A percentile compares a stretch with the other conserved stretches of the same genome.
phyloP scores from a whole-genome alignment of 2,797 vertebrate genomes.

The Gambelia wislizenii region DNA sequence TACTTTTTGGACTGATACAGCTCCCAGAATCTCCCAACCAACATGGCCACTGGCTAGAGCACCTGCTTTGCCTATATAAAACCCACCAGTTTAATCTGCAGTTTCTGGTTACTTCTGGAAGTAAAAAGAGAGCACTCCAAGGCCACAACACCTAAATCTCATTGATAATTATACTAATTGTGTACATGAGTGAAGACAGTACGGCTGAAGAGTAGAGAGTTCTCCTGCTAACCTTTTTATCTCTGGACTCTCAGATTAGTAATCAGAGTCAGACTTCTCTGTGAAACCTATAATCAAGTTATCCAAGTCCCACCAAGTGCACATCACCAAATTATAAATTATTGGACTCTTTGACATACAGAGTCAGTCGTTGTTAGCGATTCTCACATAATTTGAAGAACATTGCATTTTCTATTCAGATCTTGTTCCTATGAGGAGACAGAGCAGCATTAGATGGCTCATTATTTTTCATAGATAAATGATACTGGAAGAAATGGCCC shows the following conservation, averaged over 20 bases:
- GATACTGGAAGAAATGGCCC: not conserved
- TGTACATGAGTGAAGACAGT: not conserved
- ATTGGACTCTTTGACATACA: constrained; percentile 34
- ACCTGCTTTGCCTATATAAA: not conserved
- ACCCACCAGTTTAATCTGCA: not conserved
- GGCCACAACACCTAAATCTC: not conserved
- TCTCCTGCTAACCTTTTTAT: constrained; percentile 24
- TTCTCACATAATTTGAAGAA: constrained; percentile 23
- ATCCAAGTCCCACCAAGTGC: constrained; percentile 22
- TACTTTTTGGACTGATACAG: no score
- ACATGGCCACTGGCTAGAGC: no score
- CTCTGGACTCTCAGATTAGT: constrained; percentile 27
- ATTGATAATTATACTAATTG: constrained; percentile 44
- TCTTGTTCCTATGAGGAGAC: not conserved
- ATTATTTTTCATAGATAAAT: constrained; percentile 2
- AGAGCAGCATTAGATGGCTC: constrained; percentile 13
- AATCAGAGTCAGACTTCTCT: constrained; percentile 37
- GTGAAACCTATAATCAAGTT: constrained; percentile 41
- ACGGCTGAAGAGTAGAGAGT: not conserved
- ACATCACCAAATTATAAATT: constrained; percentile 31
- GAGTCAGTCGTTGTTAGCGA: not conserved
- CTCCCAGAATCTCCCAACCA: no score
- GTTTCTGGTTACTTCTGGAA: no score
- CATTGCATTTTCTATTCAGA: not conserved
- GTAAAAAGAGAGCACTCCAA: not conserved